Evolutionary conservation across 2,888 invertebrate genomes (phyloP).

Genomic region (Amphipoea oculea): DNA sequence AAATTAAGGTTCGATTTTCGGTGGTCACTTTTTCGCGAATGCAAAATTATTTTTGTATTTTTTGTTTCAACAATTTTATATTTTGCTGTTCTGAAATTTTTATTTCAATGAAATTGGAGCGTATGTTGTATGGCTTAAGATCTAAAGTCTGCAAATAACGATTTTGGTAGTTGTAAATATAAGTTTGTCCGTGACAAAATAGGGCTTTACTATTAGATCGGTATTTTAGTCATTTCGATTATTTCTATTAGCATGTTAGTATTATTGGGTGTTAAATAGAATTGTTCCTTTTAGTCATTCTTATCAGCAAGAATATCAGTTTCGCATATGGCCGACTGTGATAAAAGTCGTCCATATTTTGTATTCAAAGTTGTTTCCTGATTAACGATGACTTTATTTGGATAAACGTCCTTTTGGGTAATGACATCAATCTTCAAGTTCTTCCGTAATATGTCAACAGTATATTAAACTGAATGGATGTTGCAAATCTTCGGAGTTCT

Average conservation of each 20-base stretch:
- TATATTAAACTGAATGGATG: constrained; percentile 27
- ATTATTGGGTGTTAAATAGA: constrained; percentile 44
- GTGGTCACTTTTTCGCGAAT: neutral
- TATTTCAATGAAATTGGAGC: constrained; percentile 5
- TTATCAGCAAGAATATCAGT: constrained; percentile 34
- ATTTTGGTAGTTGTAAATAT: neutral
- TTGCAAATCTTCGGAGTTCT: neutral
- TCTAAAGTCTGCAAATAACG: neutral
- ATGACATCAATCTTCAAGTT: constrained; percentile 44
- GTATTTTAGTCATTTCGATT: constrained; percentile 61
- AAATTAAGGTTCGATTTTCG: constrained; percentile 27
- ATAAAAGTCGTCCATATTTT: constrained; percentile 39
- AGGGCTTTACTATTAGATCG: constrained; percentile 55
- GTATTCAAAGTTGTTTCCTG: constrained; percentile 49
- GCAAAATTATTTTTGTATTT: constrained; percentile 48
- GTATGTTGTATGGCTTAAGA: neutral
- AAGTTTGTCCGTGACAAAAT: constrained; percentile 52
- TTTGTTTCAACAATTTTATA: constrained; percentile 36
- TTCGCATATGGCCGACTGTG: constrained; percentile 2
- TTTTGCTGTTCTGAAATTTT: constrained; percentile 1
- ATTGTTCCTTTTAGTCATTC: constrained; percentile 39
- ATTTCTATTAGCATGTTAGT: constrained; percentile 39
- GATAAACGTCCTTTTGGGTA: constrained; percentile 28
- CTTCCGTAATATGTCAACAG: constrained; percentile 45
- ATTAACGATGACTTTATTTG: constrained; percentile 55